These are phyloP conservation scores for Octopus sinensis DNA, from an alignment of 1,140 invertebrate species.

Conservation along the genomic window DNA sequence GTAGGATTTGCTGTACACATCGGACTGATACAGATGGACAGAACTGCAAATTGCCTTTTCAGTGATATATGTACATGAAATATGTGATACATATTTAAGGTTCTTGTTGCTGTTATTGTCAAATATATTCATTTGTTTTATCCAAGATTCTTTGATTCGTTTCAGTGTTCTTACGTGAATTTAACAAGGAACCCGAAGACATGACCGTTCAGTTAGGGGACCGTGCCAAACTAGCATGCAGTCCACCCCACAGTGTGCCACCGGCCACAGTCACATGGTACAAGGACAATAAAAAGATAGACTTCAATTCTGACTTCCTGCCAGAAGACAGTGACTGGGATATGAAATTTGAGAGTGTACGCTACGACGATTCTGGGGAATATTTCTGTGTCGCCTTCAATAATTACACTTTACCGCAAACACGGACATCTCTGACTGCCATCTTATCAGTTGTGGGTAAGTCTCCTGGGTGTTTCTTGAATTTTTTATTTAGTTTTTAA, in stretches of 20 bases:
- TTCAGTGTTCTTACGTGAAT: conserved; percentile 13
- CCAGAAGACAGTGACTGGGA: conserved; percentile 29
- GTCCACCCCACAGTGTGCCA: conserved; percentile 44
- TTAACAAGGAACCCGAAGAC: conserved; percentile 33
- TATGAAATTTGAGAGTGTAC: conserved; percentile 38
- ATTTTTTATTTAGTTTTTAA: neutral
- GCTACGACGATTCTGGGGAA: conserved; percentile 37
- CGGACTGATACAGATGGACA: too few species aligned
- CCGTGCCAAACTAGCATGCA: conserved; percentile 31
- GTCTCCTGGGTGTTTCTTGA: neutral
- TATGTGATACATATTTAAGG: too few species aligned
- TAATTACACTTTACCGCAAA: conserved; percentile 31
- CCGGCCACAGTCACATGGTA: conserved; percentile 46
- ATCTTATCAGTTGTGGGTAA: conserved; percentile 42
- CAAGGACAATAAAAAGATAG: conserved; percentile 40
- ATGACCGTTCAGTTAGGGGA: conserved; percentile 36
- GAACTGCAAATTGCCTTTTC: too few species aligned
- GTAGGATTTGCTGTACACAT: too few species aligned
- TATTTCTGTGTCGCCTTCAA: conserved; percentile 51
- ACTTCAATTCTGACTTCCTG: conserved; percentile 20
- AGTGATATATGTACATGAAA: too few species aligned
- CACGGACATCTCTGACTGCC: conserved; percentile 39
- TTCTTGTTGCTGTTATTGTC: too few species aligned
- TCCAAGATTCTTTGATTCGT: too few species aligned
- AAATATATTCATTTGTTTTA: too few species aligned